A percentile compares a stretch with the other conserved stretches of the same genome.
phyloP scores from a whole-genome alignment of 2,113 vertebrate genomes.

The Ageneiosus marmoratus region DNA sequence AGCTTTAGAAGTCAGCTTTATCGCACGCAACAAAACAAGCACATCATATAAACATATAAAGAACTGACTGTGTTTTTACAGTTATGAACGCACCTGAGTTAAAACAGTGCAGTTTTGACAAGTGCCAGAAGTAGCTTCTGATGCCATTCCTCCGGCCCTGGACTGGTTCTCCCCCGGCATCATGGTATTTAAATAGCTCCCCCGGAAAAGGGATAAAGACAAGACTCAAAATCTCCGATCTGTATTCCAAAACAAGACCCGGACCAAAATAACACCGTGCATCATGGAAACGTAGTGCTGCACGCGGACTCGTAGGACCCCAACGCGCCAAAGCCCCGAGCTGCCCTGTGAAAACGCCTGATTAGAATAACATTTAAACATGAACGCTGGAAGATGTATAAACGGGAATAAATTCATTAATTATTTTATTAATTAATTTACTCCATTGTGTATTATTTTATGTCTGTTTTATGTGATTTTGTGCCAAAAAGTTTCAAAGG shows the following conservation, averaged over 20 bases:
- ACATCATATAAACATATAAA: background rate
- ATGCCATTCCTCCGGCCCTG: slow-evolving; percentile 73
- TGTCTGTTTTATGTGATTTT: too few species aligned
- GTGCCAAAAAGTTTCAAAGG: too few species aligned
- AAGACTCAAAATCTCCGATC: background rate
- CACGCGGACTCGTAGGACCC: slow-evolving; percentile 56
- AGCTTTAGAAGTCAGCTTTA: background rate
- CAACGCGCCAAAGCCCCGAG: slow-evolving; percentile 23
- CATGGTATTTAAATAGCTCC: slow-evolving; percentile 76
- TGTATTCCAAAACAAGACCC: slow-evolving; percentile 8
- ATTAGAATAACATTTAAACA: background rate
- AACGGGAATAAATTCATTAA: too few species aligned
- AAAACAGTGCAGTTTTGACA: slow-evolving; percentile 88
- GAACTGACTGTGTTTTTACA: background rate
- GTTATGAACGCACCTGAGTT: slow-evolving; percentile 74
- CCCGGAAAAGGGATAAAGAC: background rate
- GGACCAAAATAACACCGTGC: background rate
- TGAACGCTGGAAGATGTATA: too few species aligned
- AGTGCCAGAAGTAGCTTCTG: slow-evolving; percentile 69
- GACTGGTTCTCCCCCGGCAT: slow-evolving; percentile 89
- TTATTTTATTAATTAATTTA: too few species aligned
- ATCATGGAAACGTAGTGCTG: slow-evolving; percentile 36
- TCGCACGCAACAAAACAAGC: background rate
- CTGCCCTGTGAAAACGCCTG: slow-evolving; percentile 37
- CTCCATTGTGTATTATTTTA: too few species aligned